A percentile compares a stretch with the other conserved stretches of the same genome.
phyloP scores from a whole-genome alignment of 2,888 invertebrate genomes.

The Drosophila meridionalis region DNA sequence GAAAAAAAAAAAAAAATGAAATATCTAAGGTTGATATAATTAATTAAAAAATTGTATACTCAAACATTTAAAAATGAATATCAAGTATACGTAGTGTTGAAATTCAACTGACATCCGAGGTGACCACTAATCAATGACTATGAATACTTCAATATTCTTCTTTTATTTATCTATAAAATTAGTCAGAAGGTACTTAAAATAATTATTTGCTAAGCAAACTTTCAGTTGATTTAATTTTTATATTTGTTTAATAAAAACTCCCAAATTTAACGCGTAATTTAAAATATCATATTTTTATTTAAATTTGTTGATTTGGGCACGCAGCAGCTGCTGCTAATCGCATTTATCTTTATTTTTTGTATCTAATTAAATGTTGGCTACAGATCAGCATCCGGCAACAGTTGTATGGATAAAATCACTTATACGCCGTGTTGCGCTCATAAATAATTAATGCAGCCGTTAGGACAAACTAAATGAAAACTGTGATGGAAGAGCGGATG shows the following conservation, averaged over 20 bases:
- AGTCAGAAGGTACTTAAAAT: not conserved
- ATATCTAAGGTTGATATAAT: no score
- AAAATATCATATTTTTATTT: not conserved
- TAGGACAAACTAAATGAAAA: constrained; percentile 61
- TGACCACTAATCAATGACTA: not conserved
- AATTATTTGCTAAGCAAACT: not conserved
- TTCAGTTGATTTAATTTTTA: not conserved
- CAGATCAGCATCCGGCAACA: constrained; percentile 37
- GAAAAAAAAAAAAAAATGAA: not conserved
- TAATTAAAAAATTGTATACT: not conserved
- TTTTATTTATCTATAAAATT: not conserved
- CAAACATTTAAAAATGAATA: not conserved
- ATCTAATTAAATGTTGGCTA: constrained; percentile 58
- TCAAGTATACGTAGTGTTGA: constrained; percentile 4
- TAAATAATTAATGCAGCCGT: constrained; percentile 76
- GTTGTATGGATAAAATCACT: constrained; percentile 64
- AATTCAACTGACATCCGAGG: not conserved
- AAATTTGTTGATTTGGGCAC: not conserved
- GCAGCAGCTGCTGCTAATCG: not conserved
- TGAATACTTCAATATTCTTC: not conserved
- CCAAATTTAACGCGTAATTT: not conserved
- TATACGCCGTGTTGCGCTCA: constrained; percentile 69
- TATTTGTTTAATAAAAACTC: not conserved
- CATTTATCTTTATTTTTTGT: not conserved
- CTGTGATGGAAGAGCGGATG: constrained; percentile 24